Base-by-base conservation (phyloP, 2,888 invertebrate genomes). In the Xanthostigma xanthostigma region DNA sequence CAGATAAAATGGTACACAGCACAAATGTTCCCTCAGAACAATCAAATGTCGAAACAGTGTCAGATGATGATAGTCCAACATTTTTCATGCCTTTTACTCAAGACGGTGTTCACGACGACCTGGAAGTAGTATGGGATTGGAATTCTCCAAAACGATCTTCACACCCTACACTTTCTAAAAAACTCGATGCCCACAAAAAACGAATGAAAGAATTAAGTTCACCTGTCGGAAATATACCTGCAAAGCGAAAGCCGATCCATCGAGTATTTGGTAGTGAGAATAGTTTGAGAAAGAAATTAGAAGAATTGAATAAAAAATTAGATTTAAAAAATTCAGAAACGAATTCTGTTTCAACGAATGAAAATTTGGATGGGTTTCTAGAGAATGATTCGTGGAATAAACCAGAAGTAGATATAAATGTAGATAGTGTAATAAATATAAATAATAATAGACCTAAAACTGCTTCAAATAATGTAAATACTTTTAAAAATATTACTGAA, bases 41-140 rank as follows among this genome's bases (percentile, higher is more conserved):
- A n/a, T 27, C 27, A 27, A 27, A 27, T 27, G 27, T 6, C 6
- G 27, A 27, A 27, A 27, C 27, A 27, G 27, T 27, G 27, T 27
- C 27, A 27, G 27, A 27, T 27, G 27, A 27, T 39, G 36, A 53
- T 27, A 66, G 64, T 52, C 64, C 63, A 33, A 56, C 61, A 45
- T 59, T 59, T 42, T 54, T 65, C 33, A 27, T 27, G 6, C 60
- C 62, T 9, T 62, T 58, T 37, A 68, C 69, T 6, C 70, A 69
- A 55, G 71, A 71, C n/a, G 57, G 57, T 48, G 59, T 57, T 14
- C 59, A 57, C 41, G 60, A 61, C 33, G 62, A 61, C 50, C 56
- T 64, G 13, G 71, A 71, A 56, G 69, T 72, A 12, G 59, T 67
- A 6, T 72, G 72, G 72, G 71, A 72, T 53, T 72, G 71, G 71